Base-by-base conservation (phyloP, 2,888 invertebrate genomes). In the Pseudeuparius sepicola region DNA sequence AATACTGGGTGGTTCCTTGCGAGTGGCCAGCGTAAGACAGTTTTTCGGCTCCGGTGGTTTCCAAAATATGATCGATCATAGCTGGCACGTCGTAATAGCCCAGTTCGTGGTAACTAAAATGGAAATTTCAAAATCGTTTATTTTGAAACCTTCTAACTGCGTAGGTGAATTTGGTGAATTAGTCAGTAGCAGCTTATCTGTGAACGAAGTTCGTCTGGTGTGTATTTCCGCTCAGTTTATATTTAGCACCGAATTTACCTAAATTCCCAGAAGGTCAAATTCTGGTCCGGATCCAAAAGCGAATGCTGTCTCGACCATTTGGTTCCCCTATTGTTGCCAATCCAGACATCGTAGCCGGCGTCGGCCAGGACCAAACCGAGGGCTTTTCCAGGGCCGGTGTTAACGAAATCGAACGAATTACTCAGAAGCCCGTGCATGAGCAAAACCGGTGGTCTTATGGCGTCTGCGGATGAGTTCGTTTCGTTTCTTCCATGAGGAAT, bases 11-110 rank as follows among this genome's bases (percentile, higher is more conserved):
- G 1, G 77, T 73, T 2, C 86, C 88, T 56, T 77, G 75, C 0
- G 86, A 88, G 55, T 87, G 85, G 0, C 88, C 89, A 1, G 85
- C 61, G 53, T 85, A 88, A 48, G 78, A 76, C 1, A 90, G 48
- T 26, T 74, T 64, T 1, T 67, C 42, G 14, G 68, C 63, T 0
- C 69, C 67, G 0, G 84, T 80, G 1, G 45, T 34, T 1, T 56
- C 48, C 2, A 78, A 57, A 11, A 78, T 67, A 51, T 78, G 73
- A 54, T 90, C 80, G 27, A 93, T 77, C 62, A 76, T 78, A 0
- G 81, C 74, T 1, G 89, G 86, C 18, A 90, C 53, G 58, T 93
- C 92, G 44, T 67, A 72, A 36, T 70, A 59, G 1, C 80, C 84
- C 55, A 89, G 84, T 54, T 87, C 79, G 53, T 89, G 83, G 76